Conservation (phyloP, 2,113 vertebrate species). For the Montifringilla adamsi region DNA sequence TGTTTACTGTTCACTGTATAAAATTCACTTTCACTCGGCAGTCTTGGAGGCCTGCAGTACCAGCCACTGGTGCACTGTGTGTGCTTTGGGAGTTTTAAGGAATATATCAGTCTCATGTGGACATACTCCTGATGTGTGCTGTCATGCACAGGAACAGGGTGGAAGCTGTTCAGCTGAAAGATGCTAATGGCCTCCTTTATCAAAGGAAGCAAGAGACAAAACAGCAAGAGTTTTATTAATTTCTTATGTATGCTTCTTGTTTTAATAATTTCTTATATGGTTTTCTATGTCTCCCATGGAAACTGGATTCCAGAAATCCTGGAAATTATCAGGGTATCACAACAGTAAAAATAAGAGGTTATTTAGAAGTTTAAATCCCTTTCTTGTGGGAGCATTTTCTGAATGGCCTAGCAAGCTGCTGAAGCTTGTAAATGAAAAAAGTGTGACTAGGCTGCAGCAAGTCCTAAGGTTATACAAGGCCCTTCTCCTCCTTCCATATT, state of each 20-base stretch:
- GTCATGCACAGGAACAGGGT: neutral
- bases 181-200: conserved; percentile 19
- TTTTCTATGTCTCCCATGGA: neutral
- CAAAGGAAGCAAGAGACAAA: conserved; percentile 33
- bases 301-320: neutral
- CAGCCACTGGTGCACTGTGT: neutral
- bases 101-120: neutral
- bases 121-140: neutral
- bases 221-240: neutral
- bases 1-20: neutral
- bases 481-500: neutral
- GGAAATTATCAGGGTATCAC: neutral
- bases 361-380: neutral
- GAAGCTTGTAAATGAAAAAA: neutral
- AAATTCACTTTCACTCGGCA: neutral
- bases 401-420: neutral
- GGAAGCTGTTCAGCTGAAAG: conserved; percentile 24
- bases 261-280: neutral
- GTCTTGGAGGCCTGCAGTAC: neutral
- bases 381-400: neutral
- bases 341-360: neutral
- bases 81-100: neutral
- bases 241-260: neutral
- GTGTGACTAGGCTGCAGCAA: neutral
- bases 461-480: neutral